These are phyloP conservation scores for Entomobrya multifasciata DNA, from an alignment of 2,888 invertebrate species.

Conservation along the genomic window DNA sequence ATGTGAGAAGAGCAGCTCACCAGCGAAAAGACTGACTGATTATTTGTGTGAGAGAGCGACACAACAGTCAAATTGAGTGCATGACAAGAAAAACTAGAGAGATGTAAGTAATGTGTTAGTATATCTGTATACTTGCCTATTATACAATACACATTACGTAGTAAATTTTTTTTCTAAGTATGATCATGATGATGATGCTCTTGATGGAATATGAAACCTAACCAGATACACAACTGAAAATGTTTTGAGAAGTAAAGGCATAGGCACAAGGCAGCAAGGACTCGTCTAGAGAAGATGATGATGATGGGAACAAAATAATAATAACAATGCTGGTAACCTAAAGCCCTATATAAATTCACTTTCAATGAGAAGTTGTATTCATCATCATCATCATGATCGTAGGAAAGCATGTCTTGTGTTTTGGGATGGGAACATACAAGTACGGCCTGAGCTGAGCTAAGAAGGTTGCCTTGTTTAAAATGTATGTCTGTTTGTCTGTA, in stretches of 20 bases:
- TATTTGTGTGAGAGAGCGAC: background rate
- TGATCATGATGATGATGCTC: background rate
- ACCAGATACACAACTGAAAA: background rate
- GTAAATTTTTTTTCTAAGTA: background rate
- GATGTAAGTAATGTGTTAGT: too few relatives aligned
- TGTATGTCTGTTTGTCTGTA: too few relatives aligned
- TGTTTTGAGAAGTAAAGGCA: too few relatives aligned
- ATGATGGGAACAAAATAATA: conserved; percentile 35
- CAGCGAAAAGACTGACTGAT: conserved; percentile 3
- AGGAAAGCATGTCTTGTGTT: too few relatives aligned
- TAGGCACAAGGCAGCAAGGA: conserved; percentile 19
- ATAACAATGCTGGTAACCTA: conserved; percentile 64
- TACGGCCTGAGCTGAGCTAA: too few relatives aligned
- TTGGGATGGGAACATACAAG: conserved; percentile 9
- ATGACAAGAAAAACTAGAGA: too few relatives aligned
- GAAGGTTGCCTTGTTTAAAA: conserved; percentile 16
- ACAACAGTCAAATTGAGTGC: background rate
- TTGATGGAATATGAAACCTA: background rate
- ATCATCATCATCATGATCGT: background rate
- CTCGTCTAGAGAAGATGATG: conserved; percentile 10
- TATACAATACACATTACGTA: background rate
- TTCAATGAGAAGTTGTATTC: conserved; percentile 31
- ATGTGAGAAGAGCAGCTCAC: background rate
- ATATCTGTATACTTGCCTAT: background rate
- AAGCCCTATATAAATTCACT: conserved; percentile 66